These are phyloP conservation scores for Charanyca ferruginea DNA, from an alignment of 2,888 invertebrate genomes.

Conservation along the genomic window DNA sequence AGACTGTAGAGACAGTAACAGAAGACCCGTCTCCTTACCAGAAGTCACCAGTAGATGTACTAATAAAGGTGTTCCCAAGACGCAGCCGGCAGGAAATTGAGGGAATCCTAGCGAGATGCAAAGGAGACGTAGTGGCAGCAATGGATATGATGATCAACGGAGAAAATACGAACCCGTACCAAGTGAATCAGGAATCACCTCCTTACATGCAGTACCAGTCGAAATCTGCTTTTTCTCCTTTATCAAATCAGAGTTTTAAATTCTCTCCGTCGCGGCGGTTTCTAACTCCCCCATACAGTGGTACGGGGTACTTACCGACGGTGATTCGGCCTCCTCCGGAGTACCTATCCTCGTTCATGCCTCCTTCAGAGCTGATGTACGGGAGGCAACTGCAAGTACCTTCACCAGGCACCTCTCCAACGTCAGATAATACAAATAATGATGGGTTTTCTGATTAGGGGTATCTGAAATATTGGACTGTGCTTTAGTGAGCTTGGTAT, in stretches of 20 bases:
- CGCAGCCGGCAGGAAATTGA: conserved; percentile 97
- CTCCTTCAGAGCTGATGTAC: conserved; percentile 87
- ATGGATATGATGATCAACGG: conserved; percentile 97
- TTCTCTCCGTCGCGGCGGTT: conserved; percentile 94
- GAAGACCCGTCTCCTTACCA: conserved; percentile 84
- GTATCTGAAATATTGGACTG: conserved; percentile 73
- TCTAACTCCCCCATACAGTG: conserved; percentile 95
- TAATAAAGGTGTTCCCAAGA: conserved; percentile 97
- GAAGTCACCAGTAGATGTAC: conserved; percentile 96
- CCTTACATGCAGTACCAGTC: conserved; percentile 90
- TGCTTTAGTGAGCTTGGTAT: conserved; percentile 57
- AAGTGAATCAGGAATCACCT: conserved; percentile 84
- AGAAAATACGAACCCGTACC: conserved; percentile 79
- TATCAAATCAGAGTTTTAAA: conserved; percentile 92
- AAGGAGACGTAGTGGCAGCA: conserved; percentile 97
- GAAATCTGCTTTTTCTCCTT: conserved; percentile 95
- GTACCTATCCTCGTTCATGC: conserved; percentile 86
- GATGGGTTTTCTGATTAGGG: conserved; percentile 88
- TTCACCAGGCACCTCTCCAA: conserved; percentile 88
- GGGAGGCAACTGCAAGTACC: conserved; percentile 86
- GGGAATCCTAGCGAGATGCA: conserved; percentile 95
- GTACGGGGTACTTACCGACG: conserved; percentile 95
- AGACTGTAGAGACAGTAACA: conserved; percentile 71
- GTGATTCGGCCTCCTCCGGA: conserved; percentile 92
- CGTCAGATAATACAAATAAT: conserved; percentile 88